Percentiles rank a stretch among this genome's conserved stretches.
These are phyloP conservation scores for Callorhinus ursinus DNA, from an alignment of 2,113 vertebrate species.

Conservation along the genomic window DNA sequence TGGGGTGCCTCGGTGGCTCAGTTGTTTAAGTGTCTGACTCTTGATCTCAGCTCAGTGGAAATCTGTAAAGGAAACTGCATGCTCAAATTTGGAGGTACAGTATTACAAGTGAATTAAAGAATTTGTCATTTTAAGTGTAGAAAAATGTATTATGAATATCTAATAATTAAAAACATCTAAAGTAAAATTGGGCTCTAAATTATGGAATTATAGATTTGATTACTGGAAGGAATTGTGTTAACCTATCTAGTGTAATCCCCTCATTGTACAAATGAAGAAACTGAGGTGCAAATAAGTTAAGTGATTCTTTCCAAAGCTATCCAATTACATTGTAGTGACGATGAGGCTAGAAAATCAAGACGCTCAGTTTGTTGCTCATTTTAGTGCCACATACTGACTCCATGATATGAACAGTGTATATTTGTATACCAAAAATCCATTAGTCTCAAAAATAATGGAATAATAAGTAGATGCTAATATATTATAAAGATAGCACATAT, in stretches of 20 bases:
- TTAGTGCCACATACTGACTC: background rate
- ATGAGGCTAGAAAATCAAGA: background rate
- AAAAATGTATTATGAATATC: background rate
- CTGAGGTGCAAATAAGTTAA: background rate
- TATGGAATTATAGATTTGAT: background rate
- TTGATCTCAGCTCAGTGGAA: background rate
- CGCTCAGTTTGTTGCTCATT: background rate
- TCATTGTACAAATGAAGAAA: background rate
- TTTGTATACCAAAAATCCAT: background rate
- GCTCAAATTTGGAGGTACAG: background rate
- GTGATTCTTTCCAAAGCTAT: background rate
- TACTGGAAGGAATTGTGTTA: background rate
- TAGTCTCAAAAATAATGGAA: background rate
- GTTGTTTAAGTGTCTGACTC: background rate
- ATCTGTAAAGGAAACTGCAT: background rate
- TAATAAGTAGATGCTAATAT: background rate
- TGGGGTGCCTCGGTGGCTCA: background rate
- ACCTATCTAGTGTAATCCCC: background rate
- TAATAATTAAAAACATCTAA: background rate
- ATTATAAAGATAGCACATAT: background rate
- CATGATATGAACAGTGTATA: background rate
- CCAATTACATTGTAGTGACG: background rate
- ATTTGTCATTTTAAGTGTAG: background rate
- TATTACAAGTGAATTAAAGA: background rate
- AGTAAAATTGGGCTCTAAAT: background rate